Evolutionary conservation across 2,888 invertebrate species (phyloP).

Genomic region (Thereva unica): DNA sequence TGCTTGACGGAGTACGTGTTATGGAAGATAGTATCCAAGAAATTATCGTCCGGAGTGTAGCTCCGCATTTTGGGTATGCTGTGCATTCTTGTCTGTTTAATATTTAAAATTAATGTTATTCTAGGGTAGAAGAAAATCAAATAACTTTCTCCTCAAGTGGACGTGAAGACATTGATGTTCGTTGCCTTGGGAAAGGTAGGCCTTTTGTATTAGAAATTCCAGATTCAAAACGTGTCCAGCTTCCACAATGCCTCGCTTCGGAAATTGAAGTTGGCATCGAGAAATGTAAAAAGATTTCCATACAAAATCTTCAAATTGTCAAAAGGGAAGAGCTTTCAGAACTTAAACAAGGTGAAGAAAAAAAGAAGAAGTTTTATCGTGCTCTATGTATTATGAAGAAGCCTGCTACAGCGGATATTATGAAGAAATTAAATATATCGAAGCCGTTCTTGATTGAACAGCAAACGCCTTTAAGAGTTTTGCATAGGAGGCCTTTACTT

Average conservation of each 20-base stretch:
- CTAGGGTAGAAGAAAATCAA: constrained; percentile 47
- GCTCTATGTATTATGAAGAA: constrained; percentile 70
- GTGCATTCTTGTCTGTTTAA: neutral
- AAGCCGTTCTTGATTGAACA: constrained; percentile 68
- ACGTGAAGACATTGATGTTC: constrained; percentile 95
- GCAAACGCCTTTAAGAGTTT: constrained; percentile 86
- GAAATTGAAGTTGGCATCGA: constrained; percentile 64
- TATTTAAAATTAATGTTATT: constrained; percentile 13
- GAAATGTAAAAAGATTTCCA: constrained; percentile 61
- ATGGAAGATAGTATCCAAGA: constrained; percentile 91
- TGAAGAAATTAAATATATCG: constrained; percentile 59
- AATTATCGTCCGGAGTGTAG: constrained; percentile 73
- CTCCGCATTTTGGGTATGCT: constrained; percentile 64
- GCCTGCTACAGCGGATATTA: constrained; percentile 60
- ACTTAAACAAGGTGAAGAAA: constrained; percentile 85
- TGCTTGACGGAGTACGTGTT: constrained; percentile 76
- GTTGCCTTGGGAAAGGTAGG: constrained; percentile 87
- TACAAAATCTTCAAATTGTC: constrained; percentile 69
- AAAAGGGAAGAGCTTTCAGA: constrained; percentile 68
- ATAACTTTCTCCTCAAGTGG: constrained; percentile 90
- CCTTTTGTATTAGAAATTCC: constrained; percentile 90
- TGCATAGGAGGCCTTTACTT: constrained; percentile 81
- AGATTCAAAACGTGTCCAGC: constrained; percentile 65
- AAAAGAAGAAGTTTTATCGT: constrained; percentile 84
- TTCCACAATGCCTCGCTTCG: constrained; percentile 61